Base-by-base conservation (phyloP, 2,113 vertebrate genomes). In the Corythoichthys haematopterus region DNA sequence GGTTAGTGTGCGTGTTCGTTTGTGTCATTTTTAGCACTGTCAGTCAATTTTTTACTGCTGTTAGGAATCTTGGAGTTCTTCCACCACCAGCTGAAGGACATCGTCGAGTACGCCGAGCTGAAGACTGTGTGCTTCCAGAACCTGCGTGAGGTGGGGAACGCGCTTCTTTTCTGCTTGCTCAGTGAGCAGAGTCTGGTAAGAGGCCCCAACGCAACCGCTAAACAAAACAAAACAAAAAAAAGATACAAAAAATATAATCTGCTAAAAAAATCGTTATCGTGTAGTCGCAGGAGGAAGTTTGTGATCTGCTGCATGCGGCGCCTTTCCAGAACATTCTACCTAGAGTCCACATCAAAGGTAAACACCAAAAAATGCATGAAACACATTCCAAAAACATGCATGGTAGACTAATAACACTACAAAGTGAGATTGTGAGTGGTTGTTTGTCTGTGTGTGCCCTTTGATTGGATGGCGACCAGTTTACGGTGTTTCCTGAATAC, bases 241-340 rank as follows among this genome's bases (percentile, higher is more conserved):
- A 48, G 15, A 15, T 14, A 5, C 13, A 48, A 48, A 48, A 48
- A 48, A 48, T 48, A 11, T 48, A 11, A 48, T 13, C 10, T 13
- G 46, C 46, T 12, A 43, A 43, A 43, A 43, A 43, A 43, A 43
- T 43, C 6, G 40, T 43, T 3, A 43, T 2, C 2, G 0, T 88
- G 80, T 86, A 99, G 98, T 99, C 98, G 66, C 98, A 99, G 90
- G 98, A 99, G 84, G 98, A 99, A 90, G 98, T 99, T 80, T 98
- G 98, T 88, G 98, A 99, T 87, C 88, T 99, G 84, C 95, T 99
- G 72, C 98, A 99, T 68, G 98, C 98, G 45, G 98, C 98, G 14
- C 98, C 98, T 3, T 99, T 99, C 91, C 98, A 99, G 80, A 99
- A 99, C 90, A 99, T 99, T 83, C 92, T 99, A 40, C 98, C 98